Evolutionary conservation across 2,797 vertebrate species (phyloP), one percentile per base, ranked within the genome.

Genomic region (Miichthys miiuy): DNA sequence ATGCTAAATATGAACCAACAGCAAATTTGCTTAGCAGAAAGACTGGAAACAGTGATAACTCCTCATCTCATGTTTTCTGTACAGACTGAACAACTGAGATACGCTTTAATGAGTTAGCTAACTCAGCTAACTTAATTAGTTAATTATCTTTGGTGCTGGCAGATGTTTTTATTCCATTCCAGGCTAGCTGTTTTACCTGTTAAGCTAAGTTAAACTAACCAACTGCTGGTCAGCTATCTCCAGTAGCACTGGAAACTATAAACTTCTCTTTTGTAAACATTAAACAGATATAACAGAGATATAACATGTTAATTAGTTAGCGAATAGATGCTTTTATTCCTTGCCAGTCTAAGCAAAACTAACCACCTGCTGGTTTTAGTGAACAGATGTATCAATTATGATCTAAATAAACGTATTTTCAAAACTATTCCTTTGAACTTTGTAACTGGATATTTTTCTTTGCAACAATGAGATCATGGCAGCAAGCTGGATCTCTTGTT

Each of bases 391-490:
- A 14, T 12, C 2, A 1, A 14, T 41, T 50, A 20, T 17, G 34
- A 70, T 34, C 30, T 34, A 34, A 47, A 42, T 27, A 17, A 54
- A 69, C 8, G 4, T 20, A 54, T 52, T 63, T 81, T 50, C 23
- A 30, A 25, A 42, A 30, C 21, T 51, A 30, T n/a, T 25, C 61
- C 48, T 65, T 74, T 62, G 63, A 66, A 83, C 56, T 65, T 65
- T 23, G 91, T 80, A 87, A 93, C 68, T 9, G 60, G 82, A 92
- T 82, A 73, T 30, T 72, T 69, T 68, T 52, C 79, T 65, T 80
- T 85, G 78, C 66, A 89, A 55, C 47, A 48, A 72, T 47, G 41
- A 76, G 82, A 78, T 84, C 62, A 66, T 41, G 60, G 30, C 81
- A 54, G 65, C 74, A 46, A 44, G 46, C 21, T 2, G 3, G 38